Conservation (phyloP, 2,113 vertebrate genomes). For the Callopanchax toddi region DNA sequence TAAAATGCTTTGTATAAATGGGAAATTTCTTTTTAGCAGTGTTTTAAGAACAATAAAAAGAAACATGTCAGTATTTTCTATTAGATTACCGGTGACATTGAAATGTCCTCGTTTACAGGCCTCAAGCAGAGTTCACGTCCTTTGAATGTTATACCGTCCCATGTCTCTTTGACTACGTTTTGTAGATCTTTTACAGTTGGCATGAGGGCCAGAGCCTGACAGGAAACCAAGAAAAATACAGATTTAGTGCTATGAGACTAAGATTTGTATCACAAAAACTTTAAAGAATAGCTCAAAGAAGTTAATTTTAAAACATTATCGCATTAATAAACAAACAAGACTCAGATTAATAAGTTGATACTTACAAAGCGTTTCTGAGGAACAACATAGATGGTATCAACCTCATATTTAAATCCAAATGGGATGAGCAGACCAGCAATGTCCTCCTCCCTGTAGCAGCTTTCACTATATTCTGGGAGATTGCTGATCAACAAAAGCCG, state of each 20-base stretch:
- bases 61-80: not conserved
- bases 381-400: conserved; percentile 11
- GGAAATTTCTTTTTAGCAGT: too few species aligned
- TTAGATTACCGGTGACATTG: conserved; percentile 19
- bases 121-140: rapidly evolving
- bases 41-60: too few species aligned
- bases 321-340: not conserved
- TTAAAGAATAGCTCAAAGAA: too few species aligned
- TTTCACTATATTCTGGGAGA: not conserved
- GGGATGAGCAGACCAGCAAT: not conserved
- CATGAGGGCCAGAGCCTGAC: conserved; percentile 48
- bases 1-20: too few species aligned
- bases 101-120: rapidly evolving
- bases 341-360: not conserved
- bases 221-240: not conserved
- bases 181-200: not conserved
- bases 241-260: too few species aligned
- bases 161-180: rapidly evolving
- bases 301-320: too few species aligned
- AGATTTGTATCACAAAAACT: too few species aligned
- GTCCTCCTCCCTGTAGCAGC: conserved; percentile 39
- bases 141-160: rapidly evolving
- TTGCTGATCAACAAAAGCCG: conserved; percentile 3
- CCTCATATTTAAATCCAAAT: conserved; percentile 12
- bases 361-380: conserved; percentile 35